Conservation (phyloP, 2,113 vertebrate genomes). For the Bujurquina vittata region DNA sequence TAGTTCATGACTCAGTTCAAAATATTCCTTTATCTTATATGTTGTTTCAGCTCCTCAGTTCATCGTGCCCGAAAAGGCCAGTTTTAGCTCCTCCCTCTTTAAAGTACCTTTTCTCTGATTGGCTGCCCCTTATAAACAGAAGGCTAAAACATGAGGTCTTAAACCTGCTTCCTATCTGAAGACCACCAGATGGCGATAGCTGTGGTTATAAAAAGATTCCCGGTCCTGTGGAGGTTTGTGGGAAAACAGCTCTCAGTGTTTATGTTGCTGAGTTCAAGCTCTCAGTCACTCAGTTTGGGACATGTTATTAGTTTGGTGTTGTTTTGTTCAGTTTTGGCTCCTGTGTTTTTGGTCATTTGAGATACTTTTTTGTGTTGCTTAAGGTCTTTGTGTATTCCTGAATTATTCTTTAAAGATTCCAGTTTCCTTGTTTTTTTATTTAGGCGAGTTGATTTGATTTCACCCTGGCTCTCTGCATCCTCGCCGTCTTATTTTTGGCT, state of each 20-base stretch:
- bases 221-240: background rate
- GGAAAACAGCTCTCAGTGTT: background rate
- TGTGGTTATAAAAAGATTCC: background rate
- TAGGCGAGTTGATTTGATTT: background rate
- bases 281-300: background rate
- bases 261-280: fast-evolving
- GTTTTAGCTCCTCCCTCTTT: background rate
- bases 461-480: background rate
- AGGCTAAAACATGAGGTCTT: background rate
- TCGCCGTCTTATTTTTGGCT: too few species aligned
- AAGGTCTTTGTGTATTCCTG: fast-evolving
- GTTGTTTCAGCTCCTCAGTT: background rate
- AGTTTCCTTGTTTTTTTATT: fast-evolving
- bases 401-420: background rate
- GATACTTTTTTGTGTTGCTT: background rate
- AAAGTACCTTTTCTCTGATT: background rate
- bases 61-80: background rate
- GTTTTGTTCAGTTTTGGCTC: background rate
- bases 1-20: background rate
- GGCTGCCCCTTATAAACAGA: background rate
- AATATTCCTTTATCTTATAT: background rate
- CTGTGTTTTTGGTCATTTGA: background rate
- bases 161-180: background rate
- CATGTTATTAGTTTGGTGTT: background rate
- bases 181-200: background rate